Conservation (phyloP, 2,113 vertebrate genomes). For the Mixornis gularis region DNA sequence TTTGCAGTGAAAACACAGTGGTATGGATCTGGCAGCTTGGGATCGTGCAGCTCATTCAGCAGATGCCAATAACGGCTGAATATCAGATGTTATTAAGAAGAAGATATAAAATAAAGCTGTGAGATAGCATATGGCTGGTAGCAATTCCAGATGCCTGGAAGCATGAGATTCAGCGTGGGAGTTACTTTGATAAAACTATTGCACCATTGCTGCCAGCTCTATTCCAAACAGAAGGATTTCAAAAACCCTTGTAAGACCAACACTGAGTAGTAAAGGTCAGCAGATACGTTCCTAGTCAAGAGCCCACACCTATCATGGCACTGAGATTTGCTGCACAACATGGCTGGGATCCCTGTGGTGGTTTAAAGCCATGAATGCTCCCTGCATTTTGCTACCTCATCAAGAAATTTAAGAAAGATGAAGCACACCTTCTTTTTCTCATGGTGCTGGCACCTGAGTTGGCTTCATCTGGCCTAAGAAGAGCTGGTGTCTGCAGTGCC, state of each 20-base stretch:
- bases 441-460: neutral
- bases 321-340: neutral
- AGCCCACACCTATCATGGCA: neutral
- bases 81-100: conserved; percentile 4
- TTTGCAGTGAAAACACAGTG: neutral
- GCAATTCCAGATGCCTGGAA: neutral
- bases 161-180: neutral
- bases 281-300: neutral
- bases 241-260: neutral
- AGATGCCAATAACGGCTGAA: neutral
- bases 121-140: neutral
- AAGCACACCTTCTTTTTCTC: neutral
- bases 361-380: neutral
- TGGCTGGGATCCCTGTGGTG: neutral
- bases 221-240: neutral
- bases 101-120: neutral
- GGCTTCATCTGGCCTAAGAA: neutral
- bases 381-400: neutral
- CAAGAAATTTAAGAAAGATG: neutral
- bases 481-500: neutral
- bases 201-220: neutral
- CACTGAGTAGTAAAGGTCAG: neutral
- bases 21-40: neutral
- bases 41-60: neutral
- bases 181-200: neutral